These are phyloP conservation scores for Bufotes viridis DNA, from an alignment of 2,797 vertebrate genomes.

Conservation along the genomic window DNA sequence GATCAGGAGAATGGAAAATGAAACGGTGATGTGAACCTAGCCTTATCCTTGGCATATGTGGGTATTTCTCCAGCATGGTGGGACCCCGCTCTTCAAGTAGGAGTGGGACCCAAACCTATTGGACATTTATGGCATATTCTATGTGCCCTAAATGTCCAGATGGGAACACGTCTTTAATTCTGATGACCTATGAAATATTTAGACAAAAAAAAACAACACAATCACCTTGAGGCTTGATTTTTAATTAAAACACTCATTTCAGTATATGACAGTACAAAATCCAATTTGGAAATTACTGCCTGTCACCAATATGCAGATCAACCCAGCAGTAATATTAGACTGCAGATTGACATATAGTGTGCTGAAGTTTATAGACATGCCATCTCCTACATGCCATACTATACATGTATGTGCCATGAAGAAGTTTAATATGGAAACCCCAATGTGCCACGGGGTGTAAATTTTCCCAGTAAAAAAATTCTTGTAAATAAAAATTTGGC, in stretches of 20 bases:
- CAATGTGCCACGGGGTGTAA: not conserved
- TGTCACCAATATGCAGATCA: not conserved
- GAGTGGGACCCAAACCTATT: too few relatives aligned
- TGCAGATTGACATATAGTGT: not conserved
- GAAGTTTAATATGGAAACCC: not conserved
- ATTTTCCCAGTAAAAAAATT: not conserved
- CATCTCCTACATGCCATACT: not conserved
- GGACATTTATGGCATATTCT: too few relatives aligned
- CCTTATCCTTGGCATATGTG: too few relatives aligned
- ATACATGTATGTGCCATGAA: not conserved
- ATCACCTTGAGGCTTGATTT: not conserved
- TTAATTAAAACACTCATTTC: not conserved
- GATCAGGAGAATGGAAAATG: too few relatives aligned
- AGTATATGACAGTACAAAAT: not conserved
- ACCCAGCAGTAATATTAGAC: not conserved
- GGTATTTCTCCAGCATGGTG: too few relatives aligned
- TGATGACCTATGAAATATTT: too few relatives aligned
- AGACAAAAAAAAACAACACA: too few relatives aligned
- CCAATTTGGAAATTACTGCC: not conserved
- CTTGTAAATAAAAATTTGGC: not conserved
- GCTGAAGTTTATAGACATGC: not conserved
- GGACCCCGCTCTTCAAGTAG: too few relatives aligned
- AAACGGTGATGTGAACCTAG: too few relatives aligned
- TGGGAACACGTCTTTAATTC: too few relatives aligned
- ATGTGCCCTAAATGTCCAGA: too few relatives aligned